Conservation (phyloP, 2,113 vertebrate species). For the Centropus bengalensis region DNA sequence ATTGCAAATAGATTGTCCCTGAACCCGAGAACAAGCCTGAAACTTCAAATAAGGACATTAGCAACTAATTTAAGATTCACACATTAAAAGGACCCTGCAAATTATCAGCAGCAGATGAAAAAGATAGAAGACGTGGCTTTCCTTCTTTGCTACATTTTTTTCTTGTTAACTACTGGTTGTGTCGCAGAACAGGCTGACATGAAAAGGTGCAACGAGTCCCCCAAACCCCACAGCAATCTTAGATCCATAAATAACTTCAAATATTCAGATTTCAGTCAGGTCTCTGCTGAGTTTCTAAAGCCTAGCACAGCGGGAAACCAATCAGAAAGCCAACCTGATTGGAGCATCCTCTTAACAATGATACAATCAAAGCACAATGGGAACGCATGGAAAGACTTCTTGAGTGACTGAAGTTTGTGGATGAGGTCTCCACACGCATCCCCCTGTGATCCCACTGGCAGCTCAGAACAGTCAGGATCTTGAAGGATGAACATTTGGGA, state of each 20-base stretch:
- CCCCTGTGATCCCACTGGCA: not conserved
- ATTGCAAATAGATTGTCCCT: not conserved
- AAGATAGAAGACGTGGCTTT: not conserved
- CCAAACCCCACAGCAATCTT: not conserved
- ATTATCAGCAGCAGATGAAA: not conserved
- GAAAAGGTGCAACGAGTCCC: not conserved
- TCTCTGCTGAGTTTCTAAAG: not conserved
- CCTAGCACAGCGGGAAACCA: slow-evolving; percentile 7
- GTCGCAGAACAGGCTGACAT: not conserved
- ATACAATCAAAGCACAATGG: slow-evolving; percentile 32
- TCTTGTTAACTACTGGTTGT: not conserved
- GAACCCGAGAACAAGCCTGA: not conserved
- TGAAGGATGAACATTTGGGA: not conserved
- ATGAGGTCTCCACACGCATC: not conserved
- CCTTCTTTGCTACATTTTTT: not conserved
- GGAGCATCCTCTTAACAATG: slow-evolving; percentile 37
- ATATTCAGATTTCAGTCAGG: not conserved
- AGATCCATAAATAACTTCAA: slow-evolving; percentile 24
- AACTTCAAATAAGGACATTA: not conserved
- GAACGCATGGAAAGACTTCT: not conserved
- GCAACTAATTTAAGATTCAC: not conserved
- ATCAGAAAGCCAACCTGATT: slow-evolving; percentile 10
- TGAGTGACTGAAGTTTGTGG: not conserved
- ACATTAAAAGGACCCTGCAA: not conserved
- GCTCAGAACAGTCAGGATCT: not conserved